phyloP scores from a whole-genome alignment of 2,113 vertebrate species.

The Neogobius melanostomus region DNA sequence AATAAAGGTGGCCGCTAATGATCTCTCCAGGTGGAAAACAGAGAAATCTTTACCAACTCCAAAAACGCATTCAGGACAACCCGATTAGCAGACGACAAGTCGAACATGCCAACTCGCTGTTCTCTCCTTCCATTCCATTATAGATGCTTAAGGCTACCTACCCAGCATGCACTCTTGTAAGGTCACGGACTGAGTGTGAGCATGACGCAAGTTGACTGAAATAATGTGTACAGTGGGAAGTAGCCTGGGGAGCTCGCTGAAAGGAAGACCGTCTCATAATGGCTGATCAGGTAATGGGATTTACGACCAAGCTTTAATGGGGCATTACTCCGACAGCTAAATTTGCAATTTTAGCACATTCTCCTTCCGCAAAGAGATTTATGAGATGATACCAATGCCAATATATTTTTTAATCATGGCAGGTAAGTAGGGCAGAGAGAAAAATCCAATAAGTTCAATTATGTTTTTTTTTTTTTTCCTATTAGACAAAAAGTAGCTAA shows the following conservation, averaged over 20 bases:
- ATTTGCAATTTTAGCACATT: slow-evolving; percentile 7
- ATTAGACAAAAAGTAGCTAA: no score
- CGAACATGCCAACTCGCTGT: slow-evolving; percentile 21
- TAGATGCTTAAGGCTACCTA: slow-evolving; percentile 20
- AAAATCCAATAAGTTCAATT: slow-evolving; percentile 2
- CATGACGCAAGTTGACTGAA: slow-evolving; percentile 1
- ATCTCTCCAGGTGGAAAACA: slow-evolving; percentile 51
- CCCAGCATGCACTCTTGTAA: not conserved
- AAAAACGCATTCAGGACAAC: slow-evolving; percentile 25
- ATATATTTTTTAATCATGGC: not conserved
- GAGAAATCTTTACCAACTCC: slow-evolving; percentile 31
- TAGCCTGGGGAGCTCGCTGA: not conserved
- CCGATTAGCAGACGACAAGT: slow-evolving; percentile 29
- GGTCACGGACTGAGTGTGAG: not conserved
- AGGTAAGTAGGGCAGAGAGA: not conserved
- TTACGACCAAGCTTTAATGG: not conserved
- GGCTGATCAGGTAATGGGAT: slow-evolving; percentile 9
- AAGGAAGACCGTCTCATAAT: not conserved
- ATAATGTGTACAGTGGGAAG: not conserved
- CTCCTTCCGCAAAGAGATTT: not conserved
- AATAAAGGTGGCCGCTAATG: slow-evolving; percentile 29
- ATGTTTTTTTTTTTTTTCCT: no score
- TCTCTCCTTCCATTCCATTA: slow-evolving; percentile 6
- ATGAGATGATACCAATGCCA: not conserved
- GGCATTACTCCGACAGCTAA: not conserved